phyloP scores from a whole-genome alignment of 2,113 vertebrate genomes.

The Cochlearius cochlearius region DNA sequence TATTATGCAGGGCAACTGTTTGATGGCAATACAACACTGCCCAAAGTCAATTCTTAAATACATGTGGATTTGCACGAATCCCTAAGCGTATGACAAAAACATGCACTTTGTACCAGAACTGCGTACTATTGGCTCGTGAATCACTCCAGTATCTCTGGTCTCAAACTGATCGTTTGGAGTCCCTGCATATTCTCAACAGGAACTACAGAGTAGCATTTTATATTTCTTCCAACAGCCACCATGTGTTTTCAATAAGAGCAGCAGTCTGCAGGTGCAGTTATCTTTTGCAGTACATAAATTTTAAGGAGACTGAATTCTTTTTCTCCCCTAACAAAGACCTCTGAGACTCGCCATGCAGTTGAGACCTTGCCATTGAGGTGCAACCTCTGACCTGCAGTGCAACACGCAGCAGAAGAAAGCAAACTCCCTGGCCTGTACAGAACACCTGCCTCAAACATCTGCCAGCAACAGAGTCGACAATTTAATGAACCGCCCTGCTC shows the following conservation, averaged over 20 bases:
- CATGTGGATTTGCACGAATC: neutral
- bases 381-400: constrained; percentile 39
- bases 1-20: neutral
- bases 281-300: constrained; percentile 73
- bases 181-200: constrained; percentile 30
- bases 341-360: constrained; percentile 41
- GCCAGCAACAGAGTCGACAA: neutral
- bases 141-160: neutral
- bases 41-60: neutral
- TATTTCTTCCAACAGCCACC: constrained; percentile 17
- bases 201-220: constrained; percentile 18
- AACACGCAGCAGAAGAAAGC: constrained; percentile 28
- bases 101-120: neutral
- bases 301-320: constrained; percentile 55
- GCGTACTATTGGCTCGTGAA: neutral
- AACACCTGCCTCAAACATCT: constrained; percentile 66
- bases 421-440: neutral
- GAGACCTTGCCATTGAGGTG: constrained; percentile 12
- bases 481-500: neutral
- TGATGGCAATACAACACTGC: neutral
- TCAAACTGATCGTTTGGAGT: neutral
- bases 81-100: neutral
- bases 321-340: constrained; percentile 35
- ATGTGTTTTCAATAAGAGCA: constrained; percentile 63
- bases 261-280: constrained; percentile 53